Conservation (phyloP, 2,113 vertebrate species). For the Oreochromis tanganicae region DNA sequence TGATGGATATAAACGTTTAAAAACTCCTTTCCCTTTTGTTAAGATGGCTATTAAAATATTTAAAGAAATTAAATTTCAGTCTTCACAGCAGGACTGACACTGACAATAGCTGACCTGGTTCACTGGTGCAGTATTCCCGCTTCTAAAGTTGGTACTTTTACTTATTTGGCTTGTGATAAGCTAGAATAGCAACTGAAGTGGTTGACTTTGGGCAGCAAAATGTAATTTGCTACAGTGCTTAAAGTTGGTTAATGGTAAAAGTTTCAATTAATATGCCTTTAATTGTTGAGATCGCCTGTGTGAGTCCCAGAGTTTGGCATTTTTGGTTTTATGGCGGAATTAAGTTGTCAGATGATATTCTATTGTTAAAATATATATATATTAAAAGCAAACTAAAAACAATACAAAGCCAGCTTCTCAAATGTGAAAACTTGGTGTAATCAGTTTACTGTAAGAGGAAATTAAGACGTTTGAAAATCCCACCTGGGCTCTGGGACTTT, state of each 20-base stretch:
- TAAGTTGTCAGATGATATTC: not conserved
- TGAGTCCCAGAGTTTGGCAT: not conserved
- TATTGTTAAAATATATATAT: not conserved
- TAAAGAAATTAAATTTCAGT: not conserved
- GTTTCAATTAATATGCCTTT: not conserved
- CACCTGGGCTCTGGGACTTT: not conserved
- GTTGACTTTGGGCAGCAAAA: not conserved
- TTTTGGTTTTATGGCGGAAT: not conserved
- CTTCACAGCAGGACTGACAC: not conserved
- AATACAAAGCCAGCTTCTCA: not conserved
- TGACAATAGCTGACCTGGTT: slow-evolving; percentile 43
- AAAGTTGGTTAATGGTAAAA: not conserved
- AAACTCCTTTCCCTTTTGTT: not conserved
- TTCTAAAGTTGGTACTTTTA: not conserved
- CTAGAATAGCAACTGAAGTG: not conserved
- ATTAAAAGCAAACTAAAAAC: not conserved
- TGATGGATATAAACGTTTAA: not conserved
- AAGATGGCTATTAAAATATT: not conserved
- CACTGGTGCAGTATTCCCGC: not conserved
- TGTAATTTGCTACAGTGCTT: not conserved
- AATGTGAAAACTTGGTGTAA: not conserved
- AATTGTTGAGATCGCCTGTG: not conserved
- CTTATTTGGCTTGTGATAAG: not conserved
- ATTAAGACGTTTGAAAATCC: not conserved
- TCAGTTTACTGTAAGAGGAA: not conserved